These are phyloP conservation scores for Polyodon spathula DNA, from an alignment of 2,113 vertebrate genomes.

Conservation along the genomic window DNA sequence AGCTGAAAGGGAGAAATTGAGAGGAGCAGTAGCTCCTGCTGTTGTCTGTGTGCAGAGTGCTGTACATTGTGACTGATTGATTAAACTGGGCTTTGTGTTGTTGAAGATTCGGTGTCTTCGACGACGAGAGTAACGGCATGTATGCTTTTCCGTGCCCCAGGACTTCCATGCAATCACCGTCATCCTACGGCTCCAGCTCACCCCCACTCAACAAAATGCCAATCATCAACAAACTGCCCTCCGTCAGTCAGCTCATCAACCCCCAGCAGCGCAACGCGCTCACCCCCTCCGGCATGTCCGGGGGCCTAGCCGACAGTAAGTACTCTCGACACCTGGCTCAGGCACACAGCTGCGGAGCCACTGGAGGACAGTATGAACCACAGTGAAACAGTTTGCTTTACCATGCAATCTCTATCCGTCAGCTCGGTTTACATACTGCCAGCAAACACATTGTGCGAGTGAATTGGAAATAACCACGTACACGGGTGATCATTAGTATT, in stretches of 20 bases:
- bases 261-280: constrained; percentile 90
- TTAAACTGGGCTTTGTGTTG: constrained; percentile 10
- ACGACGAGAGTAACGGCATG: constrained; percentile 22
- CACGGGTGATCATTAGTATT: too few relatives aligned
- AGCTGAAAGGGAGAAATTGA: too few relatives aligned
- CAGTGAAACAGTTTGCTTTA: background rate
- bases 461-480: too few relatives aligned
- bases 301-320: constrained; percentile 92
- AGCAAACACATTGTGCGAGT: too few relatives aligned
- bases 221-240: constrained; percentile 94
- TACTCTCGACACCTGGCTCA: constrained; percentile 13
- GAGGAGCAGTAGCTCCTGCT: background rate
- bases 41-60: background rate
- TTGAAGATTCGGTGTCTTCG: constrained; percentile 15
- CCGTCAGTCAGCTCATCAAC: constrained; percentile 96
- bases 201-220: constrained; percentile 82
- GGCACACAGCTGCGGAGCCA: background rate
- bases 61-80: constrained; percentile 15
- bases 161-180: constrained; percentile 76
- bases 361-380: background rate
- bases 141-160: constrained; percentile 56
- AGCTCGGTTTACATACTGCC: too few relatives aligned
- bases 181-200: constrained; percentile 75
- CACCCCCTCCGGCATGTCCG: constrained; percentile 81
- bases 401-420: background rate